These are phyloP conservation scores for Cheilosia scutellata DNA, from an alignment of 2,888 invertebrate species.

Conservation along the genomic window DNA sequence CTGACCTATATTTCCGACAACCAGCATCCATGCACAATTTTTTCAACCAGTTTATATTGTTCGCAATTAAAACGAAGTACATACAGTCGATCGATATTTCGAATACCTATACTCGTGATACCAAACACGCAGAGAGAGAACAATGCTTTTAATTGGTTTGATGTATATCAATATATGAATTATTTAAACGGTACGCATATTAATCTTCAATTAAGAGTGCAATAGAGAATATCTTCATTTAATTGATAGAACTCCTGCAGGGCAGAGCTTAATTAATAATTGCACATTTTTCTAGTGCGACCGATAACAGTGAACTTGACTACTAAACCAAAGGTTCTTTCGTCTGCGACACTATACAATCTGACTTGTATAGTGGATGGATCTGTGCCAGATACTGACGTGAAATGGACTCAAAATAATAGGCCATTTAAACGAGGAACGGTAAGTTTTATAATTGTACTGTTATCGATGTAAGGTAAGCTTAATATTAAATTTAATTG, in stretches of 20 bases:
- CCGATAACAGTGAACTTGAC: constrained; percentile 91
- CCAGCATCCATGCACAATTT: neutral
- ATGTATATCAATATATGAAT: constrained; percentile 41
- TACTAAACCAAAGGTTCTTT: constrained; percentile 90
- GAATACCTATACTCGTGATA: constrained; percentile 8
- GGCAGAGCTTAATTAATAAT: constrained; percentile 25
- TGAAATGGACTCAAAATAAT: constrained; percentile 94
- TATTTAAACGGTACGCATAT: constrained; percentile 48
- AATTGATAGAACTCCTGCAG: constrained; percentile 43
- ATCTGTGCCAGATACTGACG: constrained; percentile 93
- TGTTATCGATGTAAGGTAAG: neutral
- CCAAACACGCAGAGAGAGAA: constrained; percentile 10
- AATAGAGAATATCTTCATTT: constrained; percentile 12
- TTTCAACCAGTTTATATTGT: constrained; percentile 36
- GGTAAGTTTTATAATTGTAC: constrained; percentile 85
- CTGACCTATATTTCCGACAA: constrained; percentile 63
- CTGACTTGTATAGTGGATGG: constrained; percentile 93
- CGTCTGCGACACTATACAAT: constrained; percentile 91
- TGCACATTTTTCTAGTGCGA: constrained; percentile 86
- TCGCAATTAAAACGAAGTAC: constrained; percentile 63
- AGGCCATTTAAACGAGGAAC: constrained; percentile 90
- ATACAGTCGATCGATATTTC: constrained; percentile 50
- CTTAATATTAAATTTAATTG: neutral
- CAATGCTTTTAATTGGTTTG: constrained; percentile 60
- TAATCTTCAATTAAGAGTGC: constrained; percentile 42